Evolutionary conservation across 64 coral and sea anemone species (phyloP).

Genomic region (Porites lutea): DNA sequence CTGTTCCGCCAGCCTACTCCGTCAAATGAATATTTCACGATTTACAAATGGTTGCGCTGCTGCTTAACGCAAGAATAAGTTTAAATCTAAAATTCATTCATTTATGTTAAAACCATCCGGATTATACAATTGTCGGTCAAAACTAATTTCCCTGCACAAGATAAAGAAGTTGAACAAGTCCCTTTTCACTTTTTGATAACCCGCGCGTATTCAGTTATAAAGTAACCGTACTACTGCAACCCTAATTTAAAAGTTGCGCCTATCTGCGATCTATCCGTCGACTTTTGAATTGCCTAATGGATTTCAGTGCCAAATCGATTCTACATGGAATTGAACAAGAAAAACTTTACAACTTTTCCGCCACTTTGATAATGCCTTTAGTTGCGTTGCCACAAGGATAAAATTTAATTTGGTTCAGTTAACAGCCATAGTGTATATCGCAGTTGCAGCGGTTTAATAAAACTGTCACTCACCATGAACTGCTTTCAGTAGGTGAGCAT

Average conservation of each 20-base stretch:
- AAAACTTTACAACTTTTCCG: neutral
- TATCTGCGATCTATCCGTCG: neutral
- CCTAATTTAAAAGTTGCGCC: neutral
- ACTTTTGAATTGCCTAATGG: neutral
- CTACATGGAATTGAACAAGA: neutral
- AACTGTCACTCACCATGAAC: neutral
- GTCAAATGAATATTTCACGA: conserved; percentile 14
- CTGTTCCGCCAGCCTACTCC: neutral
- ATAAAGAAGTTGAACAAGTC: neutral
- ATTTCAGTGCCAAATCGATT: neutral
- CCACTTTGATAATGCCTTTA: neutral
- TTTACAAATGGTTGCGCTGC: neutral
- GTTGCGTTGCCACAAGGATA: neutral
- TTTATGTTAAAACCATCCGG: neutral
- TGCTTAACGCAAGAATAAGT: neutral
- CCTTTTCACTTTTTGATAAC: neutral
- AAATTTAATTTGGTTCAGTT: neutral
- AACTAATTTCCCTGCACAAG: neutral
- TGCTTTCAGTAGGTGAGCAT: no score
- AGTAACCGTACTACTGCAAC: no score
- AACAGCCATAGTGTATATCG: neutral
- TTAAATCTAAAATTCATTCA: neutral
- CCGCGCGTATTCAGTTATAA: neutral
- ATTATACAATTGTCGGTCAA: neutral
- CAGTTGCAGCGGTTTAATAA: neutral